These are phyloP conservation scores for Meriones unguiculatus DNA, from an alignment of 2,113 vertebrate species.

Conservation along the genomic window DNA sequence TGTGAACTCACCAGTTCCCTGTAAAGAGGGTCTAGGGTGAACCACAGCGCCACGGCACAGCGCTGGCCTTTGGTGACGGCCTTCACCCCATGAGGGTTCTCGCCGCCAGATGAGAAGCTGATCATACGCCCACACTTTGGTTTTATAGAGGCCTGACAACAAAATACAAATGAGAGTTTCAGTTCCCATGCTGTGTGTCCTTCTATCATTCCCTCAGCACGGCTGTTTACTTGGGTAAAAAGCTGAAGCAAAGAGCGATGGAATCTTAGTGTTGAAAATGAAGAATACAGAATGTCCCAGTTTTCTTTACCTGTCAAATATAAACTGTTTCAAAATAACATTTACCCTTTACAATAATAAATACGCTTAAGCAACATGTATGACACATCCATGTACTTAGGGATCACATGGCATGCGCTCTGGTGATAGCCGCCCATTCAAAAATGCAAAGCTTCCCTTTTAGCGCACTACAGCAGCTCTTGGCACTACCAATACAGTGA, in stretches of 20 bases:
- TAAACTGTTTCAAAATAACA: slow-evolving; percentile 4
- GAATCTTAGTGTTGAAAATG: neutral
- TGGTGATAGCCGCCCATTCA: neutral
- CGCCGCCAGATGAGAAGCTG: slow-evolving; percentile 96
- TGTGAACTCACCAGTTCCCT: slow-evolving; percentile 93
- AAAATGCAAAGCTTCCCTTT: neutral
- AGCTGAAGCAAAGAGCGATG: neutral
- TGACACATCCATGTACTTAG: accelerated
- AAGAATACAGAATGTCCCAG: neutral
- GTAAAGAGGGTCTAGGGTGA: slow-evolving; percentile 95
- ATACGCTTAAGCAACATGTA: neutral
- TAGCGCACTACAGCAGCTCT: neutral
- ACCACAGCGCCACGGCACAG: slow-evolving; percentile 97
- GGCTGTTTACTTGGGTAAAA: neutral
- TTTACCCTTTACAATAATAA: neutral
- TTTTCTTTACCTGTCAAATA: neutral
- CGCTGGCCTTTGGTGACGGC: slow-evolving; percentile 96
- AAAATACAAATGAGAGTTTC: neutral
- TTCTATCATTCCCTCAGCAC: neutral
- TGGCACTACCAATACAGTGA: no score
- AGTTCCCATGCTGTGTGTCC: neutral
- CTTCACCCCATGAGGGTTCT: slow-evolving; percentile 97
- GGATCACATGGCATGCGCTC: neutral
- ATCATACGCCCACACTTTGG: slow-evolving; percentile 96
- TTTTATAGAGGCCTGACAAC: slow-evolving; percentile 93